A percentile compares a stretch with the other conserved stretches of the same genome.
These are phyloP conservation scores for Lucilia cuprina DNA, from an alignment of 1,140 invertebrate species.

Conservation along the genomic window DNA sequence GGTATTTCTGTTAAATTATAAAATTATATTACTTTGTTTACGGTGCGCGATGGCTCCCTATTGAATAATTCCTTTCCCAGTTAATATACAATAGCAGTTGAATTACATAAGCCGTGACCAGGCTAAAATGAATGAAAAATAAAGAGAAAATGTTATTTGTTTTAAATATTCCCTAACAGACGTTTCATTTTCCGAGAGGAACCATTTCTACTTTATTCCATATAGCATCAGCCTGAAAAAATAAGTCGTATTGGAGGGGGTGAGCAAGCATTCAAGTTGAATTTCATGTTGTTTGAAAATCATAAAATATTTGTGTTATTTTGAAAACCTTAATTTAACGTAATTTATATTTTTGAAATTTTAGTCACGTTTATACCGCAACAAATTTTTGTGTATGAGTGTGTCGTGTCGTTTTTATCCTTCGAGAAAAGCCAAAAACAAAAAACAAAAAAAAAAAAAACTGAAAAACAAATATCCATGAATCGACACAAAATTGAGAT, in stretches of 20 bases:
- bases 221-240: no score
- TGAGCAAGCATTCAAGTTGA: no score
- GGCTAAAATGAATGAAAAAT: background rate
- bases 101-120: background rate
- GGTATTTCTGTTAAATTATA: no score
- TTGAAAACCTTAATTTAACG: slow-evolving; percentile 14
- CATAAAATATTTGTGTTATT: slow-evolving; percentile 4
- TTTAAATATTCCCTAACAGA: background rate
- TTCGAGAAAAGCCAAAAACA: background rate
- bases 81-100: background rate
- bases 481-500: background rate
- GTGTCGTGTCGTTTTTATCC: background rate
- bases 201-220: no score
- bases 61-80: background rate
- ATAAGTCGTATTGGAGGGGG: no score
- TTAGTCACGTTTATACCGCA: slow-evolving; percentile 8
- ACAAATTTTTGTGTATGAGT: background rate
- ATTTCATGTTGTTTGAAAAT: background rate
- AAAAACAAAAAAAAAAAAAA: background rate
- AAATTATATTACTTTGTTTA: background rate
- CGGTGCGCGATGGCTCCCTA: background rate
- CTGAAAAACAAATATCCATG: background rate
- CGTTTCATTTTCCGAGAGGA: background rate
- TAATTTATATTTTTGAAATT: slow-evolving; percentile 11
- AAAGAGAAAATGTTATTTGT: background rate